phyloP scores from a whole-genome alignment of 2,797 vertebrate genomes.

The Sebastes cheni region DNA sequence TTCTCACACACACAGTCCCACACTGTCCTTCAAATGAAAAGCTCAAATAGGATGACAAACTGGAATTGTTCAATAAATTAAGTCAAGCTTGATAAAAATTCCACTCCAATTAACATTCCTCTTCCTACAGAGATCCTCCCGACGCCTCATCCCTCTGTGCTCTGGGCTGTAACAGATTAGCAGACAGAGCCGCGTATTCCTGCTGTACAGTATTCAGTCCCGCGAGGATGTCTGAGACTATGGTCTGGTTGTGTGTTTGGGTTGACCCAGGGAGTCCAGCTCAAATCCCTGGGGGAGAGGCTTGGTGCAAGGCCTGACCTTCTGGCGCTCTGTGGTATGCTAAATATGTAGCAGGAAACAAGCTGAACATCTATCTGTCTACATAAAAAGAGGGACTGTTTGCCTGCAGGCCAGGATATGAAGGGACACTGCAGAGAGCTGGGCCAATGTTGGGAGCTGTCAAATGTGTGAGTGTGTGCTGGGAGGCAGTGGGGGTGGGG shows the following conservation, averaged over 20 bases:
- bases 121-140: constrained; percentile 32
- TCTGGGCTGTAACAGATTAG: neutral
- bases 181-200: neutral
- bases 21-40: constrained; percentile 48
- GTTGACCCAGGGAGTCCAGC: constrained; percentile 53
- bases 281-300: constrained; percentile 36
- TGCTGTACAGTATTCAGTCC: constrained; percentile 5
- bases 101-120: constrained; percentile 68
- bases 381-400: constrained; percentile 69
- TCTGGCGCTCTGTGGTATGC: constrained; percentile 69
- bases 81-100: constrained; percentile 42
- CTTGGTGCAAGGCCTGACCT: constrained; percentile 68
- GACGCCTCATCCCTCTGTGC: neutral
- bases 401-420: constrained; percentile 66
- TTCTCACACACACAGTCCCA: neutral
- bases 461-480: constrained; percentile 28
- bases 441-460: constrained; percentile 23
- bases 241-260: constrained; percentile 57
- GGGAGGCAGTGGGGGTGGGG: neutral
- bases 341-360: constrained; percentile 75
- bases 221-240: constrained; percentile 32
- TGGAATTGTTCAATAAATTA: constrained; percentile 63
- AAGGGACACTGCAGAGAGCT: constrained; percentile 51
- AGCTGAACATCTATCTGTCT: constrained; percentile 68
- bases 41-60: constrained; percentile 46